Base-by-base conservation (phyloP, 2,113 vertebrate species). In the Rhynchomys soricoides region DNA sequence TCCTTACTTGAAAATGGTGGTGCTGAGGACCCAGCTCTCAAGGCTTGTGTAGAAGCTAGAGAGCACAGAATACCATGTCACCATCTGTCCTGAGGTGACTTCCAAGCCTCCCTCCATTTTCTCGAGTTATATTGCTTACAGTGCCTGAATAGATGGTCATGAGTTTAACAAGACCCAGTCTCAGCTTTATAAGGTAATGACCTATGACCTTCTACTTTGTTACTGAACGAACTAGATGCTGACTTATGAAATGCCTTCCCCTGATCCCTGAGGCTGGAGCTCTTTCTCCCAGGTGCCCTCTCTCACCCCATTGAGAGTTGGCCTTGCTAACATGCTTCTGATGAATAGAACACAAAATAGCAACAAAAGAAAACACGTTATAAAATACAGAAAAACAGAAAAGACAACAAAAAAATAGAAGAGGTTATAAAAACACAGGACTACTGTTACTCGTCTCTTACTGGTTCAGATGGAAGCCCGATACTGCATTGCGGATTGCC, bases 11-110 rank as follows among this genome's bases (percentile, higher is more conserved):
- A 89, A 86, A 81, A 68, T 86, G 40, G 2, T 22, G 7, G 9
- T 29, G 64, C 29, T 64, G 34, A 48, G 21, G 70, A 29, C 29
- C 24, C 1, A 24, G 24, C 9, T 77, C 11, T 31, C n/a, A n/a
- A 11, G 57, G 24, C 4, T 55, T 16, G 0, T 37, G 2, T 59
- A 68, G 31, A 50, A 26, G 64, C 9, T 15, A 2, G 16, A 17
- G 13, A 31, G 40, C 50, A 19, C 0, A 15, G n/a, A 13, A 81
- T 5, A 21, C 1, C 3, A n/a, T 68, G 22, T 4, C 19, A 3
- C 3, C 2, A n/a, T n/a, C 31, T 74, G 21, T 24, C 21, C 34
- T 0, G 1, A 40, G n/a, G 40, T 71, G 7, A 22, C 34, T 55
- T 62, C 22, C 87, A 16, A 83, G 52, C 2, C 37, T 88, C 4